These are phyloP conservation scores for Halocynthia aurantium DNA, from an alignment of 23 tunicate genomes.

Conservation along the genomic window DNA sequence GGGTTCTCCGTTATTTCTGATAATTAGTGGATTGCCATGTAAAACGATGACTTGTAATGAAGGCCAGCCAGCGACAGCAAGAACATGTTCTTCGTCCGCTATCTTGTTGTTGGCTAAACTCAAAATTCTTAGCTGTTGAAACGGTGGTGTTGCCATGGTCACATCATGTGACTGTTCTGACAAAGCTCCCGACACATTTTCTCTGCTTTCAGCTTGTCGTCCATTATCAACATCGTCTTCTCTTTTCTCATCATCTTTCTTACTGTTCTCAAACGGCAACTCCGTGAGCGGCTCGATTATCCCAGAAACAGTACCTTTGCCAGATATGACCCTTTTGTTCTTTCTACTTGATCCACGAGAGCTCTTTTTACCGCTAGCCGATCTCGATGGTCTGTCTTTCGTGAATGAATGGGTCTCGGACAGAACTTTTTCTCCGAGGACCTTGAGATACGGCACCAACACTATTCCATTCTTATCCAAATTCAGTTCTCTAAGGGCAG, in stretches of 20 bases:
- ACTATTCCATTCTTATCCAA: slow-evolving; percentile 70
- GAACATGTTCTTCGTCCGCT: slow-evolving; percentile 72
- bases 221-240: neutral
- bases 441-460: slow-evolving; percentile 73
- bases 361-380: slow-evolving; percentile 55
- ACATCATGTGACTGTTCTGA: slow-evolving; percentile 3
- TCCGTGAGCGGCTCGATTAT: too few relatives aligned
- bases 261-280: neutral
- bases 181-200: neutral
- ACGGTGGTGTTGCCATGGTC: slow-evolving; percentile 65
- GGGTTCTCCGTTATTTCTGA: slow-evolving; percentile 67
- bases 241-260: neutral
- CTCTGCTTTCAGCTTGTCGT: neutral
- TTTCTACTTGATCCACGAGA: slow-evolving; percentile 28
- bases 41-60: slow-evolving; percentile 55
- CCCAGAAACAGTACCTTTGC: too few relatives aligned
- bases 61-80: slow-evolving; percentile 92
- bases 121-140: slow-evolving; percentile 59
- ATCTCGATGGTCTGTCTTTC: slow-evolving; percentile 39
- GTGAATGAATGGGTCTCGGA: slow-evolving; percentile 67
- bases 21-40: slow-evolving; percentile 66
- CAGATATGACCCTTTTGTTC: neutral
- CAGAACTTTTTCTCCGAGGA: slow-evolving; percentile 60
- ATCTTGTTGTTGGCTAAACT: slow-evolving; percentile 71
- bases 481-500: slow-evolving; percentile 62